Base-by-base conservation (phyloP, 2,888 invertebrate genomes). In the Dascillus cervinus region DNA sequence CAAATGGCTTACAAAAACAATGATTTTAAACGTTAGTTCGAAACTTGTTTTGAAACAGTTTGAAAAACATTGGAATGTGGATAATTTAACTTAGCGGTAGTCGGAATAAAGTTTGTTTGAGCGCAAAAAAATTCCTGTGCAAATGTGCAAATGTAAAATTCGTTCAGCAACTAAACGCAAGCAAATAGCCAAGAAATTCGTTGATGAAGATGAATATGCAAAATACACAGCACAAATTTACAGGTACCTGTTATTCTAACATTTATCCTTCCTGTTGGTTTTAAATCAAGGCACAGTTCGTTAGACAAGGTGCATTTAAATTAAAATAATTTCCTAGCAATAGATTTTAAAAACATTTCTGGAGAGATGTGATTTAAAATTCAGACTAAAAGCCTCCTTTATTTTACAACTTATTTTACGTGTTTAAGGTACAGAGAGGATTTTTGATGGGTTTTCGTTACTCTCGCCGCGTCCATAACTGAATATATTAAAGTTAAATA, bases 121-220 rank as follows among this genome's bases (percentile, higher is more conserved):
- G n/a, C n/a, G n/a, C n/a, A n/a, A n/a, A n/a, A n/a, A n/a, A n/a
- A n/a, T n/a, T n/a, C n/a, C n/a, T n/a, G n/a, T n/a, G n/a, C n/a
- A n/a, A n/a, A n/a, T n/a, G n/a, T n/a, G n/a, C n/a, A n/a, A n/a
- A n/a, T n/a, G n/a, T n/a, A n/a, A n/a, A n/a, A n/a, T n/a, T n/a
- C n/a, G n/a, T n/a, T n/a, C n/a, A n/a, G n/a, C n/a, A n/a, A n/a
- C n/a, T n/a, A n/a, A n/a, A 41, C 45, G 37, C 41, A 46, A 44
- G 42, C 43, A 47, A 43, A 50, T 40, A 44, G 26, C 32, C 37
- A 34, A 34, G 36, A 37, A 36, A 42, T 32, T 40, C 41, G 35
- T 37, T 47, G 50, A 49, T 46, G 49, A 49, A 43, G 44, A 42
- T 39, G 49, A 46, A 50, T 45, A 50, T 49, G 47, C 42, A 46